Conservation (phyloP, 2,113 vertebrate species). For the Ciconia maguari region DNA sequence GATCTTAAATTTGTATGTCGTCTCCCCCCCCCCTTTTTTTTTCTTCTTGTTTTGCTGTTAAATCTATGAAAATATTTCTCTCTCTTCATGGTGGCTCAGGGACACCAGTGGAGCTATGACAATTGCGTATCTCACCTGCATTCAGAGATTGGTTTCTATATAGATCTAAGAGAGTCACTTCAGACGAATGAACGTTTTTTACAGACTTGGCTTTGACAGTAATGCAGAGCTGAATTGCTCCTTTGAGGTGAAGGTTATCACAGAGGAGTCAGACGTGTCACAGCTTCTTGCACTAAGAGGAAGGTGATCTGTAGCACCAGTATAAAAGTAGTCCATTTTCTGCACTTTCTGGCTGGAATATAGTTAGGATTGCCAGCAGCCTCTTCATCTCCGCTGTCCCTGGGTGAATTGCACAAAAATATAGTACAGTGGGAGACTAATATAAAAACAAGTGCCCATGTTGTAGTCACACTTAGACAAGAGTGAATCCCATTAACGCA, state of each 20-base stretch:
- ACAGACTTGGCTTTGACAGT: background rate
- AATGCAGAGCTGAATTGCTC: background rate
- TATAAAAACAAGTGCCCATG: rapidly evolving
- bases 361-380: background rate
- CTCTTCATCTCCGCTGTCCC: background rate
- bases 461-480: background rate
- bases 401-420: background rate
- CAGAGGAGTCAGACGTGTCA: background rate
- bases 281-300: background rate
- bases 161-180: background rate
- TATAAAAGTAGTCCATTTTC: background rate
- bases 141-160: background rate
- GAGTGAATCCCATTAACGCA: background rate
- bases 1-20: background rate
- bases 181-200: background rate
- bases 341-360: background rate
- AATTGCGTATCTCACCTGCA: background rate
- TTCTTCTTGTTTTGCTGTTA: background rate
- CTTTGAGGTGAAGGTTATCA: background rate
- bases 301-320: background rate
- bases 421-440: background rate
- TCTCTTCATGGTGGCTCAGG: background rate
- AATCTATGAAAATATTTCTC: background rate
- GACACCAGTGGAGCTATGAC: background rate
- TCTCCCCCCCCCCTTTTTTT: no score